A percentile compares a stretch with the other conserved stretches of the same genome.
Conservation (phyloP, 2,888 invertebrate species). For the Platypus cylindrus region DNA sequence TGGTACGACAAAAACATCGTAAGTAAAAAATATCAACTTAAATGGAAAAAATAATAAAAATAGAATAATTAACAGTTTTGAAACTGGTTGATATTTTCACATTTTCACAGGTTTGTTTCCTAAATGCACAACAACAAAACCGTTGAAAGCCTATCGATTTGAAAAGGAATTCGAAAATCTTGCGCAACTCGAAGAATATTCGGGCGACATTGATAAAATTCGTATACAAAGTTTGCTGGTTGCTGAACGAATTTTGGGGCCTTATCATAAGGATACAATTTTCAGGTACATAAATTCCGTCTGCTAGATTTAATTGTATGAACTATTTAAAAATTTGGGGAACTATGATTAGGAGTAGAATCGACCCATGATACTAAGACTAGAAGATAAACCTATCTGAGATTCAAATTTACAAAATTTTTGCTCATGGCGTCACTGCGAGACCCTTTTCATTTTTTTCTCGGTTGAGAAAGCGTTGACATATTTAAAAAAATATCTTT, state of each 20-base stretch:
- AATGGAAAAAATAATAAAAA: too few species aligned
- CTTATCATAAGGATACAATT: conserved; percentile 75
- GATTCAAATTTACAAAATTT: too few species aligned
- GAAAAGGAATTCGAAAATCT: conserved; percentile 59
- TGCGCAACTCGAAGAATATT: conserved; percentile 59
- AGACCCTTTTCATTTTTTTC: too few species aligned
- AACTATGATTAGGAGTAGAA: too few species aligned
- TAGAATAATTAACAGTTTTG: not conserved
- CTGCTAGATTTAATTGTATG: not conserved
- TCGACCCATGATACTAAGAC: too few species aligned
- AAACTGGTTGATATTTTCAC: not conserved
- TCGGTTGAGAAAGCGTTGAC: too few species aligned
- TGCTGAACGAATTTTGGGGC: conserved; percentile 75
- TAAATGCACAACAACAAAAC: conserved; percentile 44
- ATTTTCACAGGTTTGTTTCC: conserved; percentile 24
- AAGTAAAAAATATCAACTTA: too few species aligned
- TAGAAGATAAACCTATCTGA: too few species aligned
- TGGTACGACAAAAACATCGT: conserved; percentile 40
- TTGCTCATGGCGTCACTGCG: too few species aligned
- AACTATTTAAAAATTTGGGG: not conserved
- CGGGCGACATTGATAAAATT: conserved; percentile 72
- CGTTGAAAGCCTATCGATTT: conserved; percentile 50
- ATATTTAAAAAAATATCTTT: too few species aligned
- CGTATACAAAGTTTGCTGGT: conserved; percentile 79
- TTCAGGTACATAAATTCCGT: conserved; percentile 35